Evolutionary conservation across 1,140 invertebrate species (phyloP), one percentile per base, ranked within the genome.

Genomic region (Drosophila varians): DNA sequence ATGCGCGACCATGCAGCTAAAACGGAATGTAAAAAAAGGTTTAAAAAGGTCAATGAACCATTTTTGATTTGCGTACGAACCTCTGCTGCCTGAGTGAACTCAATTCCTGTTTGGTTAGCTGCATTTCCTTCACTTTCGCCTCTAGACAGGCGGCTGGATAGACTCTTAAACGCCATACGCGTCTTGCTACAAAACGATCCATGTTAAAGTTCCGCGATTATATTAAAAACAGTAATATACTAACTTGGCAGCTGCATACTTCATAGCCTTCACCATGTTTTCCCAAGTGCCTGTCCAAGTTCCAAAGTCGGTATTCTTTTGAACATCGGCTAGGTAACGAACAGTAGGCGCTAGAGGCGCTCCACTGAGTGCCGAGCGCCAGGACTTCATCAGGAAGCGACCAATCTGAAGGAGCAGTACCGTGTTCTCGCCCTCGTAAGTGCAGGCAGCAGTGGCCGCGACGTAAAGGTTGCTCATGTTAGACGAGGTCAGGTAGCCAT

Each of bases 361-460:
- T 1, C 93, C 93, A 36, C 91, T 92, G 2, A 92, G 66, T 0
- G 93, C 93, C 48, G 94, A 93, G 57, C 94, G 93, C 94, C 94
- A 96, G 4, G 93, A 92, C 91, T 96, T 96, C 47, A 96, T 93
- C 21, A 96, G 91, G 77, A 94, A 96, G 93, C 96, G 94, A 1
- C 97, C 97, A 1, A 96, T 96, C 93, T 99, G 98, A 4, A 98
- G 92, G 14, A 96, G 92, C 42, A 99, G 92, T 16, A 99, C 97
- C 0, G 97, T 98, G 89, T 99, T 98, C 92, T 99, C 97, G 1
- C 98, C 98, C 92, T 99, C 98, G 87, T 98, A 98, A 2, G 97
- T 99, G 90, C 95, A 96, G 42, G 95, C 94, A 8, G 97, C 97
- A 0, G 96, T 96, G 2, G 94, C 93, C 45, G 94, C 90, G 0